phyloP scores from a whole-genome alignment of 2,113 vertebrate genomes.

The Pseudorasbora parva region DNA sequence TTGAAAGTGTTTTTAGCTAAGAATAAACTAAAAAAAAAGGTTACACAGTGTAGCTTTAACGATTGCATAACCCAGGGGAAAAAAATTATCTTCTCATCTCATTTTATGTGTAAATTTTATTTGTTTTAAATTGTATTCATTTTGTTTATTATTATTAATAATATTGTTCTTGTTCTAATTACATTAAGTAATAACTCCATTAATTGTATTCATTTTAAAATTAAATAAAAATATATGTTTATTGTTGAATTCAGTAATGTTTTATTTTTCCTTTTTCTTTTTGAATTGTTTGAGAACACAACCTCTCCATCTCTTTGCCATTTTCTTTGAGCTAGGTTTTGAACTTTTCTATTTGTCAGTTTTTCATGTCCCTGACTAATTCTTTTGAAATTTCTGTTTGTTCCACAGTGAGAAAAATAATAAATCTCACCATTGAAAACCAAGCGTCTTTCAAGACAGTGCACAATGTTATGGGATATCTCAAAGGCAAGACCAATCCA shows the following conservation, averaged over 20 bases:
- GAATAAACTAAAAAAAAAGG: too few species aligned
- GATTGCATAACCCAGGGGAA: too few species aligned
- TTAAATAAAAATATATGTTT: not conserved
- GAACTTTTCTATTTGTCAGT: not conserved
- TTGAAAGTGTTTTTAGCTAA: too few species aligned
- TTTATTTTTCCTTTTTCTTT: not conserved
- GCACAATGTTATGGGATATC: slow-evolving; percentile 86
- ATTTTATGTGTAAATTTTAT: too few species aligned
- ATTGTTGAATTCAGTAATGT: not conserved
- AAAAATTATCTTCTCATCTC: too few species aligned
- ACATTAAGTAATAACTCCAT: not conserved
- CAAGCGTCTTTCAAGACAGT: slow-evolving; percentile 79
- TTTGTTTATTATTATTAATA: not conserved
- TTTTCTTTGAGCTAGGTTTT: not conserved
- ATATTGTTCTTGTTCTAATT: not conserved
- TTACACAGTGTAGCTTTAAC: too few species aligned
- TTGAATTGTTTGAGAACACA: not conserved
- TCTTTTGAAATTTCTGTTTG: slow-evolving; percentile 21
- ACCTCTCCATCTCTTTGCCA: not conserved
- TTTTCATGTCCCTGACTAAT: not conserved
- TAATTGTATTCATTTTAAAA: not conserved
- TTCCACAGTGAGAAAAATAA: slow-evolving; percentile 69
- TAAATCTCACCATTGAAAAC: slow-evolving; percentile 82
- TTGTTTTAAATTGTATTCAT: too few species aligned
- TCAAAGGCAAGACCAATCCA: slow-evolving; percentile 84